Conservation (phyloP, 35 echinoderm and acorn worm species). For the Apostichopus californicus region DNA sequence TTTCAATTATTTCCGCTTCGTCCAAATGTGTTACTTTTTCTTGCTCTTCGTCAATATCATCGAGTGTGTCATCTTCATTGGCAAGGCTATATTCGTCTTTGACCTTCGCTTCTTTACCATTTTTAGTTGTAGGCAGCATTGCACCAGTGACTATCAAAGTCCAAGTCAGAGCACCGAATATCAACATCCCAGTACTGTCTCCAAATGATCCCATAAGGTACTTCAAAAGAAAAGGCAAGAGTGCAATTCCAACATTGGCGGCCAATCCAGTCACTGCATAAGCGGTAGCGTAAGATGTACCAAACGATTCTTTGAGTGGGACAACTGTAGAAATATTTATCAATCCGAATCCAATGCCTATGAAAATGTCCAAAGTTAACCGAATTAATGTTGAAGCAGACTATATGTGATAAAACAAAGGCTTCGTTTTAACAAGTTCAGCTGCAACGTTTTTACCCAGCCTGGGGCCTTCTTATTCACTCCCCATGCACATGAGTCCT, state of each 20-base stretch:
- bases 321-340: conserved; percentile 25
- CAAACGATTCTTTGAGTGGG: not conserved
- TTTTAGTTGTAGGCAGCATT: not conserved
- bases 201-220: not conserved
- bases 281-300: not conserved
- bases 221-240: not conserved
- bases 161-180: conserved; percentile 9
- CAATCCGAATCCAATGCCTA: conserved; percentile 20
- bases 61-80: no score
- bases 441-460: no score
- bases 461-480: no score
- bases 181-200: not conserved
- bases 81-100: no score
- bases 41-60: no score
- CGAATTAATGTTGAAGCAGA: not conserved
- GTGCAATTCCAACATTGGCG: not conserved
- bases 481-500: no score
- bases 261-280: not conserved
- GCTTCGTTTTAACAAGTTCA: not conserved
- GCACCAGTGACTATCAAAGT: not conserved
- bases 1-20: no score
- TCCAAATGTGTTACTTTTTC: no score
- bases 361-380: not conserved
- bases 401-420: not conserved
- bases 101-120: not conserved